These are phyloP conservation scores for Clunio marinus DNA, from an alignment of 2,888 invertebrate species.

Conservation along the genomic window DNA sequence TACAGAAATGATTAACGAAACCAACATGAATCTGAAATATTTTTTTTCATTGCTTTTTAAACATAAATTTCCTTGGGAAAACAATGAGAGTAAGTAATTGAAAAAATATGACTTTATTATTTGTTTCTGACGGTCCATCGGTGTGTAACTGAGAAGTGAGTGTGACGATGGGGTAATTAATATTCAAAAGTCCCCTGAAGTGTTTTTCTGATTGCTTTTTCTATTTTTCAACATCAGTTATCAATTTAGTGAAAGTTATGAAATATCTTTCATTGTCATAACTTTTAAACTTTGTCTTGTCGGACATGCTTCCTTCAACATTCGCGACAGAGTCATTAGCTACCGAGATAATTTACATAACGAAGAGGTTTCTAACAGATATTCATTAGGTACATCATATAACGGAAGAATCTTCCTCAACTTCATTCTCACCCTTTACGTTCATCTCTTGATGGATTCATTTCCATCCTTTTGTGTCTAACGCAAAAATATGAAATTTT, in stretches of 20 bases:
- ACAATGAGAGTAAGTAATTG: slow-evolving; percentile 37
- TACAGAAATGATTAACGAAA: not conserved
- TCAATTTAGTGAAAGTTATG: not conserved
- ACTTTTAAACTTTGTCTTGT: slow-evolving; percentile 3
- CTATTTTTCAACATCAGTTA: not conserved
- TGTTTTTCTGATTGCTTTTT: slow-evolving; percentile 36
- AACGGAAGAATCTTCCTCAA: not conserved
- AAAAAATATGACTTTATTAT: slow-evolving; percentile 39
- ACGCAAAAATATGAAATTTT: slow-evolving; percentile 37
- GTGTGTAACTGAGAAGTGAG: slow-evolving; percentile 23
- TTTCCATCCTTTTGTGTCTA: not conserved
- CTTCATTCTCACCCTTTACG: not conserved
- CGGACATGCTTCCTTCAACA: too few relatives aligned
- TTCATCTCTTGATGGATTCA: slow-evolving; percentile 2
- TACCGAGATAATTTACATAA: slow-evolving; percentile 6
- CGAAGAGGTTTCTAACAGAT: not conserved
- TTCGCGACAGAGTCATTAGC: not conserved
- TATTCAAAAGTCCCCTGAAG: slow-evolving; percentile 38
- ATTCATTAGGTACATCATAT: too few relatives aligned
- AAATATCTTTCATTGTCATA: slow-evolving; percentile 14
- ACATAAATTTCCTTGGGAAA: slow-evolving; percentile 22
- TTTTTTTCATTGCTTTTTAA: slow-evolving; percentile 35
- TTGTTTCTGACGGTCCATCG: slow-evolving; percentile 37
- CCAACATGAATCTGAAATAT: slow-evolving; percentile 10
- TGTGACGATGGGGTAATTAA: slow-evolving; percentile 29